Conservation (phyloP, 2,888 invertebrate genomes). For the Hecatera dysodea region DNA sequence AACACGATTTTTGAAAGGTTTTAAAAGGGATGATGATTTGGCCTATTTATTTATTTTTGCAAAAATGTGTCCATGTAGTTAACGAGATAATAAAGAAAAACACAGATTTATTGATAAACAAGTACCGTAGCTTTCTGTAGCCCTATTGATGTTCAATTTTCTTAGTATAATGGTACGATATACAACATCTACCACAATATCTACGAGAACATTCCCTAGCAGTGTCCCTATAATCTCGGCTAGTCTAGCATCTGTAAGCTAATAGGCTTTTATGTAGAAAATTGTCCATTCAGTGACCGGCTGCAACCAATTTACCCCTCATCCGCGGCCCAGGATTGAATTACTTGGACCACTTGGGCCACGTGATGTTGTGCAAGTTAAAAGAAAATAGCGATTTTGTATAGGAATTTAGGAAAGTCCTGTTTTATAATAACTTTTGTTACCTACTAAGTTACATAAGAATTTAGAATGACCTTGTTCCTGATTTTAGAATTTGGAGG, state of each 20-base stretch:
- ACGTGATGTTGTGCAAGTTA: conserved; percentile 61
- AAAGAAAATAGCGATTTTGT: conserved; percentile 40
- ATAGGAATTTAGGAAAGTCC: too few species aligned
- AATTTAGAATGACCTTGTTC: neutral
- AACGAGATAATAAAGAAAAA: neutral
- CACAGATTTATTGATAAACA: neutral
- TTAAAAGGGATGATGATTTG: neutral
- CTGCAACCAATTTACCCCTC: conserved; percentile 87
- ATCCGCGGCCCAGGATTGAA: conserved; percentile 85
- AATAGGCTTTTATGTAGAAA: conserved; percentile 81
- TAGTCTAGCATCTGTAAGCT: conserved; percentile 60
- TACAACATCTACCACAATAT: neutral
- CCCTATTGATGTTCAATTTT: neutral
- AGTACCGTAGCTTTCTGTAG: too few species aligned
- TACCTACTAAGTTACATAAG: too few species aligned
- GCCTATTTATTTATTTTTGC: neutral
- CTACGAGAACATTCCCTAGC: conserved; percentile 6
- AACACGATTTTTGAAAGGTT: conserved; percentile 11
- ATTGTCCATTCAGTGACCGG: conserved; percentile 87
- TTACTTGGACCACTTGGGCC: conserved; percentile 84
- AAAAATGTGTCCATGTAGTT: too few species aligned
- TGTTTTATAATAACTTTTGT: too few species aligned
- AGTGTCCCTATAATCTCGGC: conserved; percentile 54
- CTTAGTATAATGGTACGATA: neutral
- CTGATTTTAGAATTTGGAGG: neutral